phyloP scores from a whole-genome alignment of 1,140 invertebrate genomes.

The Penaeus japonicus region DNA sequence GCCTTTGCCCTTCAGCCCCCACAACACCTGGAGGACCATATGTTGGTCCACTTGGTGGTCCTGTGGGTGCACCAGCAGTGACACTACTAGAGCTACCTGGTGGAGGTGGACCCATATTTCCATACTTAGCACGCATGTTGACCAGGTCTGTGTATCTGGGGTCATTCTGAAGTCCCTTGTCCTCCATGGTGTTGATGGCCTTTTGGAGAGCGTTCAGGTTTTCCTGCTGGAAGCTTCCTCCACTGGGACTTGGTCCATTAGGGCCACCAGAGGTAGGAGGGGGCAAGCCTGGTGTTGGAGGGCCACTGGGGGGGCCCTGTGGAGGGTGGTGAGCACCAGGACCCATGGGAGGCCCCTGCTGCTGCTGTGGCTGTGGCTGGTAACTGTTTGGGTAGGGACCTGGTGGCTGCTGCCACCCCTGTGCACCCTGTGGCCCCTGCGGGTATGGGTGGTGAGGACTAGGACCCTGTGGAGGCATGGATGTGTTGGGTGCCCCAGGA shows the following conservation, averaged over 20 bases:
- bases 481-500: constrained; percentile 27
- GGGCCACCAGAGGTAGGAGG: constrained; percentile 32
- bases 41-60: constrained; percentile 62
- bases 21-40: constrained; percentile 50
- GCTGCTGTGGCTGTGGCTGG: constrained; percentile 27
- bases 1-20: constrained; percentile 42
- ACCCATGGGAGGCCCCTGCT: constrained; percentile 22
- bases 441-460: constrained; percentile 46
- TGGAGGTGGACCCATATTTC: constrained; percentile 63
- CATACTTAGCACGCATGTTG: constrained; percentile 79
- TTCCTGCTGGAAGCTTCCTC: constrained; percentile 68
- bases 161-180: constrained; percentile 91
- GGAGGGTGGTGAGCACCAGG: constrained; percentile 37
- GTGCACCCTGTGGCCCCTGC: constrained; percentile 52
- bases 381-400: constrained; percentile 34
- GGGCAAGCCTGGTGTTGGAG: constrained; percentile 13
- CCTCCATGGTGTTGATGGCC: constrained; percentile 92
- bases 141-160: constrained; percentile 87
- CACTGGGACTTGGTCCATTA: constrained; percentile 51
- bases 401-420: constrained; percentile 44
- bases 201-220: constrained; percentile 83
- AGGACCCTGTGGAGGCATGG: constrained; percentile 32
- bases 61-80: constrained; percentile 38
- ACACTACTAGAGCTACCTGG: constrained; percentile 30
- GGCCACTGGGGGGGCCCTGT: constrained; percentile 43